Conservation (phyloP, 2,113 vertebrate species). For the Okapia johnstoni region DNA sequence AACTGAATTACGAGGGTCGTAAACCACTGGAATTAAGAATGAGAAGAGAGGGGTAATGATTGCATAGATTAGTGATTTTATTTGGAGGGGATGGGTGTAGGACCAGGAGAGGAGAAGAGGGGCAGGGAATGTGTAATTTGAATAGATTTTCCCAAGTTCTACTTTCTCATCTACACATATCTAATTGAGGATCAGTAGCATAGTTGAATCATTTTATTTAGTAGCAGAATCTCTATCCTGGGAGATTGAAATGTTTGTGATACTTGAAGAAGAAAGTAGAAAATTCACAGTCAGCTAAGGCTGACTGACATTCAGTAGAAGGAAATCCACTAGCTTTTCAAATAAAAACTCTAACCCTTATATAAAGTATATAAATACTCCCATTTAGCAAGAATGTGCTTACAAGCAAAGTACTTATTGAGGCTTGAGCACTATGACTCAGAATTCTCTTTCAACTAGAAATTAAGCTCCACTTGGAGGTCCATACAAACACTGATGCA, state of each 20-base stretch:
- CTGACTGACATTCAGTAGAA: not conserved
- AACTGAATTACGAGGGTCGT: not conserved
- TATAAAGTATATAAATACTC: not conserved
- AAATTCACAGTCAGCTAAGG: not conserved
- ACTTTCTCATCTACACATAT: not conserved
- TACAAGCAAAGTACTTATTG: conserved; percentile 10
- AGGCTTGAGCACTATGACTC: conserved; percentile 16
- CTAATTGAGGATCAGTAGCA: not conserved
- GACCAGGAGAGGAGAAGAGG: not conserved
- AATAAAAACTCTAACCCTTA: not conserved
- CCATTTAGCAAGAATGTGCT: conserved; percentile 10
- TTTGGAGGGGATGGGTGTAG: not conserved
- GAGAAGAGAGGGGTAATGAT: not conserved
- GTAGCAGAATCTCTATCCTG: not conserved
- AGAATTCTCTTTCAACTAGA: conserved; percentile 32
- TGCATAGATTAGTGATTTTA: not conserved
- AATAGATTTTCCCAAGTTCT: not conserved
- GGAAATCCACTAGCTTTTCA: not conserved
- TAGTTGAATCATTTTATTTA: not conserved
- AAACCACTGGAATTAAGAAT: not conserved
- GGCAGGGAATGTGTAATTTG: not conserved
- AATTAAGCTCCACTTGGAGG: conserved; percentile 7
- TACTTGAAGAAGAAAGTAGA: not conserved
- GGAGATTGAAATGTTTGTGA: not conserved
- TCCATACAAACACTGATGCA: not conserved